These are phyloP conservation scores for Oscheius sp. DNA, from an alignment of 1,140 invertebrate genomes.

Conservation along the genomic window DNA sequence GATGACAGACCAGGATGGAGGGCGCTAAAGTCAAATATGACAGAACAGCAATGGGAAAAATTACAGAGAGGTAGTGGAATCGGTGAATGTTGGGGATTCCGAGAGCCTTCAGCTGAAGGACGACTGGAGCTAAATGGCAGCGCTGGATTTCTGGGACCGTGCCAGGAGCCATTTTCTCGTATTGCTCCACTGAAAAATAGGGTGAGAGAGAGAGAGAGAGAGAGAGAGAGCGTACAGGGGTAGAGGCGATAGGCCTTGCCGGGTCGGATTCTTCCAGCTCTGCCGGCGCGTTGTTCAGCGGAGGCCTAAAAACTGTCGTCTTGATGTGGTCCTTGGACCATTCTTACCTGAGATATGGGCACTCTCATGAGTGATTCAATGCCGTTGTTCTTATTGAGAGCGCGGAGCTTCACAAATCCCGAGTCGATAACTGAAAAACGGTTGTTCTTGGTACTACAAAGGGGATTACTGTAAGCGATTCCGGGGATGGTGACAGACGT, in stretches of 20 bases:
- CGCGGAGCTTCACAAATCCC: slow-evolving; percentile 92
- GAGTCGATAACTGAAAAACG: slow-evolving; percentile 80
- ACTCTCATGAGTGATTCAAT: slow-evolving; percentile 81
- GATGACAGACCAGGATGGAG: slow-evolving; percentile 83
- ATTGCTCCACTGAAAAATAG: slow-evolving; percentile 63
- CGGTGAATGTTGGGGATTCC: slow-evolving; percentile 80
- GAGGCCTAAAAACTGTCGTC: slow-evolving; percentile 72
- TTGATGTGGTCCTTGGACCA: slow-evolving; percentile 7
- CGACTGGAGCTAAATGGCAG: slow-evolving; percentile 77
- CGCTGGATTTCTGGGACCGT: slow-evolving; percentile 89
- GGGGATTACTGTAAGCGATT: slow-evolving; percentile 75
- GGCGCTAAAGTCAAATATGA: slow-evolving; percentile 75
- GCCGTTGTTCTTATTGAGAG: slow-evolving; percentile 78
- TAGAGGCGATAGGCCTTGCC: slow-evolving; percentile 76
- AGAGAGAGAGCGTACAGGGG: slow-evolving; percentile 58
- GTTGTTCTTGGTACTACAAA: neutral
- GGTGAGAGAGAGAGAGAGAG: slow-evolving; percentile 42
- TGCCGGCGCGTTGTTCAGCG: slow-evolving; percentile 83
- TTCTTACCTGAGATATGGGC: slow-evolving; percentile 70
- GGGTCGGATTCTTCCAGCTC: slow-evolving; percentile 78
- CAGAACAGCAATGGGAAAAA: neutral
- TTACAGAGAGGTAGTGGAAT: slow-evolving; percentile 66
- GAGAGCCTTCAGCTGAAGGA: slow-evolving; percentile 88
- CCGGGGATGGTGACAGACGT: slow-evolving; percentile 88
- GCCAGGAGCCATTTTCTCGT: slow-evolving; percentile 69